Base-by-base conservation (phyloP, 2,797 vertebrate genomes). In the Thunnus albacares region DNA sequence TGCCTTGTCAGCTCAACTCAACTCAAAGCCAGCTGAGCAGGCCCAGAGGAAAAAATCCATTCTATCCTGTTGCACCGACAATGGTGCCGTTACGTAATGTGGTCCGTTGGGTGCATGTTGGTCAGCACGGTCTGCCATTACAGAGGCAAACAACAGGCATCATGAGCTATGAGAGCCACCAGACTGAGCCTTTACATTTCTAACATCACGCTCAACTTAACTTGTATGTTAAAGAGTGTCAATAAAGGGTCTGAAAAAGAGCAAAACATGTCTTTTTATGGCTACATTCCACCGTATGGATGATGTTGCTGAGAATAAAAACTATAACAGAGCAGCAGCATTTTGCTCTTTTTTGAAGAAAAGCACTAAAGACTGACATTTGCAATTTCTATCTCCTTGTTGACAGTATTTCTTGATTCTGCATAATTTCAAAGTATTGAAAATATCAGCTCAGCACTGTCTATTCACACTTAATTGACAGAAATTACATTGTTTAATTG, bases 31-130 rank as follows among this genome's bases (percentile, higher is more conserved):
- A 77, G 86, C 83, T 88, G 89, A 92, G 88, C 84, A 10, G 75
- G 87, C 85, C 92, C 85, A 75, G 77, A 83, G 92, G 87, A 80
- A 70, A 88, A 90, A 93, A 92, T 92, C 92, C 87, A 92, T 93
- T 89, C 81, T 72, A 67, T 91, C 88, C 87, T 67, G 51, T 76
- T 90, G 87, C 87, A 81, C 87, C 57, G 81, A 92, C 93, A 89
- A 82, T 82, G 87, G 81, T 43, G 85, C 70, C 14, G 85, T 94
- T 94, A 93, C 45, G 74, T 92, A 95, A 95, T 41, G 66, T 7
- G 68, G 67, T 59, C 77, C 68, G 86, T 70, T 65, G 61, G 71
- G 87, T 80, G 82, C 28, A 38, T 79, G 86, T 73, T 61, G 87
- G 84, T 88, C 85, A 79, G 80, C 68, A 38, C 75, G 22, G 72